phyloP scores from a whole-genome alignment of 2,888 invertebrate genomes.

The Diarsia mendica region DNA sequence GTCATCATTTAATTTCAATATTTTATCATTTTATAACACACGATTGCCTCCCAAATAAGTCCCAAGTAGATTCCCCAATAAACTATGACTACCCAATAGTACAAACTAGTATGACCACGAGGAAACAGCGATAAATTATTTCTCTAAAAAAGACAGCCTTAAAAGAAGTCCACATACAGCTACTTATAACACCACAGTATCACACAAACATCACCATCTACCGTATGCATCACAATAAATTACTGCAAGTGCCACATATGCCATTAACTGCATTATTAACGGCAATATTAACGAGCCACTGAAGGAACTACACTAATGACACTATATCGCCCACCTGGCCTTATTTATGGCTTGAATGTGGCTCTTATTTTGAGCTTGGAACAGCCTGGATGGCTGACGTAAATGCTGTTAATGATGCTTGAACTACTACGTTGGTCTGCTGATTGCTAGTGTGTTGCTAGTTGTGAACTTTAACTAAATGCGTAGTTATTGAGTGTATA shows the following conservation, averaged over 20 bases:
- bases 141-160: constrained; percentile 3
- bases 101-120: not conserved
- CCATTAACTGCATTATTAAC: constrained; percentile 37
- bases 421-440: not conserved
- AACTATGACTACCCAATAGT: not conserved
- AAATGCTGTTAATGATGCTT: not conserved
- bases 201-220: constrained; percentile 32
- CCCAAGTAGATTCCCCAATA: not conserved
- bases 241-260: constrained; percentile 46
- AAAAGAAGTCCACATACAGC: not conserved
- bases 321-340: constrained; percentile 54
- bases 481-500: too few species aligned
- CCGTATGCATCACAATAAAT: constrained; percentile 43
- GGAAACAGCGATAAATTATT: too few species aligned
- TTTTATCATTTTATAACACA: not conserved
- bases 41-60: not conserved
- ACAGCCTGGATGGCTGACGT: not conserved
- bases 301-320: constrained; percentile 59
- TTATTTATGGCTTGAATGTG: constrained; percentile 41
- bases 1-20: not conserved
- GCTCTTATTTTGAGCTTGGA: constrained; percentile 28
- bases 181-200: too few species aligned
- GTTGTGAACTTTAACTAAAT: too few species aligned
- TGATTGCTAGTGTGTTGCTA: not conserved
- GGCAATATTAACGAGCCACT: constrained; percentile 53